phyloP scores from a whole-genome alignment of 2,888 invertebrate genomes.

The Acleris literana region DNA sequence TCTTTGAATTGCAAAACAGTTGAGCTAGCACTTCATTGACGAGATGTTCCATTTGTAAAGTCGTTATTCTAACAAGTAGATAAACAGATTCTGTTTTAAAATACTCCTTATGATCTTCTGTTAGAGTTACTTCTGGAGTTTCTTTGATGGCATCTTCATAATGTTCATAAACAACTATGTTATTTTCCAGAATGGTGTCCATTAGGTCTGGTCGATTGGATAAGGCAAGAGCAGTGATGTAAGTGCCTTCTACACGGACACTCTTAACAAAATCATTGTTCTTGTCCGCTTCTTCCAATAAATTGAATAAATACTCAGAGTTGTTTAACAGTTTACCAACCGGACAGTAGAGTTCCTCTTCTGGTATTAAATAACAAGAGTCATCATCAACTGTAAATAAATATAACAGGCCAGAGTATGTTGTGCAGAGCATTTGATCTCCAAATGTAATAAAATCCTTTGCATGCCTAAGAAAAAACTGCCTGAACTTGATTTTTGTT shows the following conservation, averaged over 20 bases:
- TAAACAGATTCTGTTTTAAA: constrained; percentile 51
- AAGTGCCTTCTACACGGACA: constrained; percentile 57
- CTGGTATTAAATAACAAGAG: constrained; percentile 47
- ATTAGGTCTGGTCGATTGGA: constrained; percentile 66
- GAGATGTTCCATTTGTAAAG: constrained; percentile 48
- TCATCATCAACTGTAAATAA: constrained; percentile 48
- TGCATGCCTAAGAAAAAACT: constrained; percentile 58
- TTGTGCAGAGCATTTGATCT: constrained; percentile 64
- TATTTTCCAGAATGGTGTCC: constrained; percentile 53
- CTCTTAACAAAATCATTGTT: constrained; percentile 53
- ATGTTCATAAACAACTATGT: constrained; percentile 55
- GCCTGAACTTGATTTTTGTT: constrained; percentile 48
- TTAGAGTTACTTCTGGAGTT: constrained; percentile 50
- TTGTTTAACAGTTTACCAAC: constrained; percentile 59
- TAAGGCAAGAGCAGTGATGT: constrained; percentile 63
- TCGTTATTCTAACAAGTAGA: constrained; percentile 56
- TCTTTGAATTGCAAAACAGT: constrained; percentile 52
- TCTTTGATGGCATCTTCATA: constrained; percentile 60
- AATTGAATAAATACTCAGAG: constrained; percentile 55
- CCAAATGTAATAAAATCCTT: constrained; percentile 61
- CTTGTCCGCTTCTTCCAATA: constrained; percentile 57
- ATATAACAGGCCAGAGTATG: constrained; percentile 63
- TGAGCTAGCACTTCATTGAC: constrained; percentile 52
- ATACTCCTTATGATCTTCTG: constrained; percentile 59
- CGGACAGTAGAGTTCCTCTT: constrained; percentile 51